Evolutionary conservation across 2,888 invertebrate species (phyloP).

Genomic region (Cephonodes hylas): DNA sequence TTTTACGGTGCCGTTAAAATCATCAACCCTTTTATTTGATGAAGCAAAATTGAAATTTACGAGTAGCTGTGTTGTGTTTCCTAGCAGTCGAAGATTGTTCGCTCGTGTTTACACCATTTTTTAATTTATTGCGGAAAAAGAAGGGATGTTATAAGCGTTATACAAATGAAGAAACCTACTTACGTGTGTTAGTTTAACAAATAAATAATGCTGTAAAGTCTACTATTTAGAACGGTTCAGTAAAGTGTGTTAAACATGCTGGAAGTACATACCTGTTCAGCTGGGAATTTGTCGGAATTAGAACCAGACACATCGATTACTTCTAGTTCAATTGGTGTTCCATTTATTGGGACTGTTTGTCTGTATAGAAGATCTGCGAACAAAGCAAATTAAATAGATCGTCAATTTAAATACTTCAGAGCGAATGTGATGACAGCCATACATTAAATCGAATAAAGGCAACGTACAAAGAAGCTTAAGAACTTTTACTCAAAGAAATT

Average conservation of each 20-base stretch:
- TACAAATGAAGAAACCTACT: background rate
- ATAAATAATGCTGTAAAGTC: background rate
- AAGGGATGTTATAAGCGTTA: background rate
- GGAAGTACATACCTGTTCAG: conserved; percentile 74
- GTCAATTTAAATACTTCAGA: background rate
- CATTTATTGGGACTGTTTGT: conserved; percentile 87
- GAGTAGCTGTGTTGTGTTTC: background rate
- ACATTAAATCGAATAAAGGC: background rate
- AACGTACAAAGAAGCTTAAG: background rate
- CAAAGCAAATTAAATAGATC: conserved; percentile 10
- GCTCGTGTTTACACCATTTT: background rate
- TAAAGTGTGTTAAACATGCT: background rate
- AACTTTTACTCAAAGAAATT: background rate
- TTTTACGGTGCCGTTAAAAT: conserved; percentile 33
- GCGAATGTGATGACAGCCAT: background rate
- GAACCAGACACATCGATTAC: conserved; percentile 89
- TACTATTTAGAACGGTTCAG: conserved; percentile 14
- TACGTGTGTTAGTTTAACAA: background rate
- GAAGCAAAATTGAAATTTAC: background rate
- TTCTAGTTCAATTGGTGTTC: conserved; percentile 87
- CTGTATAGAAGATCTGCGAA: conserved; percentile 88
- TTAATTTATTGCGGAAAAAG: background rate
- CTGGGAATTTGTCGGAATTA: conserved; percentile 83
- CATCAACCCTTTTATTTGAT: background rate
- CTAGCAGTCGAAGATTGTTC: background rate